Evolutionary conservation across 2,888 invertebrate genomes (phyloP), one percentile per base, ranked within the genome.

Genomic region (Patella pellucida): DNA sequence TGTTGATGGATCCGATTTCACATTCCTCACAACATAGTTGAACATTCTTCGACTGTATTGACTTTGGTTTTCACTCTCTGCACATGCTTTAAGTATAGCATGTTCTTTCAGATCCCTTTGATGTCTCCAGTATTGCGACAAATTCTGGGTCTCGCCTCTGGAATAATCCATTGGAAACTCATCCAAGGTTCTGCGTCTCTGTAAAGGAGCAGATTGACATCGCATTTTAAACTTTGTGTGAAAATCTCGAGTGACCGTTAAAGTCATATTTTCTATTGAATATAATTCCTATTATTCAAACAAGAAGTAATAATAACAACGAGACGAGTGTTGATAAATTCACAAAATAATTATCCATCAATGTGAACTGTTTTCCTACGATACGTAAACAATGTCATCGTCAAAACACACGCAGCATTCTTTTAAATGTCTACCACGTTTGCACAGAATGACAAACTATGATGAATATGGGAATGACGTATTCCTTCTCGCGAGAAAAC

Each of bases 11-110:
- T 72, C 51, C 12, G 51, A 14, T 7, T 51, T 54, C 23, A 62
- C 71, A 27, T 62, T 68, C 14, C 73, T 72, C 16, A 86, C 81
- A 5, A 80, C 83, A 69, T 76, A 79, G 68, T 85, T 82, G 73
- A 86, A 86, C 81, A 84, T 82, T 54, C 81, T 79, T 71, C 80
- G 82, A 62, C 85, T 82, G 71, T 86, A 84, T 27, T 82, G 80
- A 19, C 81, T 69, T 69, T 85, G 73, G 51, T 76, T 81, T 14
- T 78, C 84, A 73, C 86, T 85, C 62, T 85, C 84, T 11, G 68
- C 68, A 50, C 78, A 76, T 12, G 76, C 78, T 16, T 76, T 76
- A 11, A 70, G 72, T 27, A 84, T 76, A 52, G 74, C 76, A 4
- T 77, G 74, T 15, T 79, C 78, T 11, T 72, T 72, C 23, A 76